phyloP scores from a whole-genome alignment of 2,888 invertebrate genomes.

The Selenia dentaria region DNA sequence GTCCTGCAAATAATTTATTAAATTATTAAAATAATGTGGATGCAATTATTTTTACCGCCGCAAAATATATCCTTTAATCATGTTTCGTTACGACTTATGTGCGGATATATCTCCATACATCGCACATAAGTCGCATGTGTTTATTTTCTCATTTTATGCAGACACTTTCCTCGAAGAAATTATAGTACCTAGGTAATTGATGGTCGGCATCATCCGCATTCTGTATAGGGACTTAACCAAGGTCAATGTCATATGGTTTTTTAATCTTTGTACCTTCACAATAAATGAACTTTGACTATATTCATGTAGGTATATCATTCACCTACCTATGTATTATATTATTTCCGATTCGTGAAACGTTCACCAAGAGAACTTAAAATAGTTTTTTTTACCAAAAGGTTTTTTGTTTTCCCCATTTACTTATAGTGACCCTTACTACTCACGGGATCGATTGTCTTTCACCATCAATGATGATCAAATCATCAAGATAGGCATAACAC shows the following conservation, averaged over 20 bases:
- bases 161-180: conserved; percentile 23
- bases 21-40: conserved; percentile 5
- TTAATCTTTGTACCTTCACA: conserved; percentile 23
- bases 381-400: too few species aligned
- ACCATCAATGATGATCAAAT: too few species aligned
- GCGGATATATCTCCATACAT: too few species aligned
- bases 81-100: conserved; percentile 15
- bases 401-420: too few species aligned
- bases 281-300: conserved; percentile 1
- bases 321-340: conserved; percentile 3
- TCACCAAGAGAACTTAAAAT: too few species aligned
- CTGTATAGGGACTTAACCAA: conserved; percentile 24
- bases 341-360: conserved; percentile 25
- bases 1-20: conserved; percentile 10
- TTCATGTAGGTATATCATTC: neutral
- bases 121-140: conserved; percentile 1
- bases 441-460: too few species aligned
- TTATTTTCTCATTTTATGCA: conserved; percentile 11
- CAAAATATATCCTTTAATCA: conserved; percentile 1
- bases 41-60: conserved; percentile 10
- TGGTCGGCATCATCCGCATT: conserved; percentile 32
- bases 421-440: too few species aligned
- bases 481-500: too few species aligned
- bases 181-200: conserved; percentile 11
- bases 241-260: conserved; percentile 26